phyloP scores from a whole-genome alignment of 2,797 vertebrate species.

The Petrocephalus sullivani region DNA sequence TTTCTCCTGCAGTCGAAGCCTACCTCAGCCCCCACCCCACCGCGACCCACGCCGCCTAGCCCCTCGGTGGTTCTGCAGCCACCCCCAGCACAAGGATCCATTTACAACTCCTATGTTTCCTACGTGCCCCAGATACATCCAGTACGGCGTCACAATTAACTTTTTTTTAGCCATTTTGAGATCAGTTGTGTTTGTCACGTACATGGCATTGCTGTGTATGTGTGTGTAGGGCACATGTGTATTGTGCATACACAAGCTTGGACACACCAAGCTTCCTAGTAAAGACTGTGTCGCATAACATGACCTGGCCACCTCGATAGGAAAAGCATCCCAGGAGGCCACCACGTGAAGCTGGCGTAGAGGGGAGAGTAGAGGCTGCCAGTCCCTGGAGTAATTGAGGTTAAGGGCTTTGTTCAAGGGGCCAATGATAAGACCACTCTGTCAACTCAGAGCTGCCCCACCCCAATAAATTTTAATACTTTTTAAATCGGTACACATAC shows the following conservation, averaged over 20 bases:
- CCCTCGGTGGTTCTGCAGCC: slow-evolving; percentile 79
- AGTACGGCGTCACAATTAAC: slow-evolving; percentile 62
- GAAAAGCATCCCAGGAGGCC: neutral
- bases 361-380: too few species aligned
- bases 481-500: neutral
- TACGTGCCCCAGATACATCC: slow-evolving; percentile 76
- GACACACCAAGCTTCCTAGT: too few species aligned
- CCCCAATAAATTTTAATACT: neutral
- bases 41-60: slow-evolving; percentile 75
- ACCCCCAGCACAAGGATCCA: slow-evolving; percentile 66
- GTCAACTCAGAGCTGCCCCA: neutral
- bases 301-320: neutral
- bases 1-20: slow-evolving; percentile 63
- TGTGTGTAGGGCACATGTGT: neutral
- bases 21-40: slow-evolving; percentile 68
- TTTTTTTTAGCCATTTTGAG: neutral
- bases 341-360: neutral
- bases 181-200: neutral
- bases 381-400: too few species aligned
- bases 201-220: neutral
- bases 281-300: neutral
- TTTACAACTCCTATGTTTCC: slow-evolving; percentile 79
- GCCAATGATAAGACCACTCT: neutral
- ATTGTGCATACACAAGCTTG: too few species aligned
- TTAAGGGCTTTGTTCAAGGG: too few species aligned